Conservation (phyloP, 2,888 invertebrate genomes). For the Electrophaes corylata region DNA sequence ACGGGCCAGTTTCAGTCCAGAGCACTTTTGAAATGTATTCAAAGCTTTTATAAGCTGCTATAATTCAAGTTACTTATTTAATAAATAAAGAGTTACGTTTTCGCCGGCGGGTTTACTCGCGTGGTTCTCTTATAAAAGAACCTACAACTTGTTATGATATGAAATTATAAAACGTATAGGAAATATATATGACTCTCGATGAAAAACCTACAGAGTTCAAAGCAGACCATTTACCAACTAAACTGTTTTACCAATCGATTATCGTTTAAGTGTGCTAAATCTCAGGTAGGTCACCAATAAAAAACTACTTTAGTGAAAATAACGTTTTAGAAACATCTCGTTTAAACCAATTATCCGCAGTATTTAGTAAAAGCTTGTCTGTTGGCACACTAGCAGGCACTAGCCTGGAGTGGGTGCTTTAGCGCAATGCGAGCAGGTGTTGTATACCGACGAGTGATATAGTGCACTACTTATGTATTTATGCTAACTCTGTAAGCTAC, state of each 20-base stretch:
- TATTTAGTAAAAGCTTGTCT: neutral
- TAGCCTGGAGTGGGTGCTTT: neutral
- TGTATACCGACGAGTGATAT: neutral
- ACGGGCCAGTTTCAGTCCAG: neutral
- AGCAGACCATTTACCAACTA: too few relatives aligned
- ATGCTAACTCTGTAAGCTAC: neutral
- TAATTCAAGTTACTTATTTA: neutral
- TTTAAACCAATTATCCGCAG: neutral
- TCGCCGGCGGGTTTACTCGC: neutral
- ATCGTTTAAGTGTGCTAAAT: neutral
- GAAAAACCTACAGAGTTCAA: too few relatives aligned
- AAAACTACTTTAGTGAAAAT: too few relatives aligned
- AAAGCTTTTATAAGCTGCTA: neutral
- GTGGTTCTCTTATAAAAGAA: too few relatives aligned
- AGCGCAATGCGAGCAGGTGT: slow-evolving; percentile 11
- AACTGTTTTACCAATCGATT: too few relatives aligned
- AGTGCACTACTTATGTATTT: neutral
- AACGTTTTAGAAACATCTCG: neutral
- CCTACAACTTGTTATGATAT: too few relatives aligned
- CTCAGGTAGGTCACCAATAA: too few relatives aligned
- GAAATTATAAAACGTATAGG: too few relatives aligned
- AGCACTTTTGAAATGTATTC: neutral
- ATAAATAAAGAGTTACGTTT: neutral
- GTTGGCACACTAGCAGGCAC: neutral
- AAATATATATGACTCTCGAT: too few relatives aligned